A percentile compares a stretch with the other conserved stretches of the same genome.
These are phyloP conservation scores for Sphenopsis melanotis DNA, from an alignment of 2,797 vertebrate genomes.

Conservation along the genomic window DNA sequence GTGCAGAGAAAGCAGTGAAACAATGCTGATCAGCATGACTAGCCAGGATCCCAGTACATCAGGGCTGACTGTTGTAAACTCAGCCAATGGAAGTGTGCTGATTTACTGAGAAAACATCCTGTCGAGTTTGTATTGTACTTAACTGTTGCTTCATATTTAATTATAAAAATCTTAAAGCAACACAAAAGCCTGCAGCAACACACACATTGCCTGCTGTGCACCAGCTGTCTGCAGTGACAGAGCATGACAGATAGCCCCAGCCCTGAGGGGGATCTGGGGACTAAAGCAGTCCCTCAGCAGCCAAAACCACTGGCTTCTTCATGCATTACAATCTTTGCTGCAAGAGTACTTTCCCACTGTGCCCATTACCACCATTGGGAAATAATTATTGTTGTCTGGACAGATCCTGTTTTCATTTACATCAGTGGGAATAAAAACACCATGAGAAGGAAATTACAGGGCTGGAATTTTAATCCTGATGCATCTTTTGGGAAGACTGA, in stretches of 20 bases:
- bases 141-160: constrained; percentile 34
- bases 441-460: not conserved
- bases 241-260: not conserved
- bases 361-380: not conserved
- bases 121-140: not conserved
- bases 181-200: constrained; percentile 15
- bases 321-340: not conserved
- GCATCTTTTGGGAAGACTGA: not conserved
- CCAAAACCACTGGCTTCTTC: not conserved
- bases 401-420: not conserved
- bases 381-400: not conserved
- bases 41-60: not conserved
- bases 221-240: constrained; percentile 40
- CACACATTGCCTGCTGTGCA: not conserved
- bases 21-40: not conserved
- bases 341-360: not conserved
- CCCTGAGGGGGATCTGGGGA: not conserved
- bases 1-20: not conserved
- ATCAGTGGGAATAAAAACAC: not conserved
- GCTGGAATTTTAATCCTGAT: not conserved
- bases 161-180: constrained; percentile 16
- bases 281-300: not conserved
- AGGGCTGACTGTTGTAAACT: not conserved
- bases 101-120: constrained; percentile 29
- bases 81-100: not conserved